These are phyloP conservation scores for Chlorospingus flavigularis DNA, from an alignment of 2,797 vertebrate genomes.

Conservation along the genomic window DNA sequence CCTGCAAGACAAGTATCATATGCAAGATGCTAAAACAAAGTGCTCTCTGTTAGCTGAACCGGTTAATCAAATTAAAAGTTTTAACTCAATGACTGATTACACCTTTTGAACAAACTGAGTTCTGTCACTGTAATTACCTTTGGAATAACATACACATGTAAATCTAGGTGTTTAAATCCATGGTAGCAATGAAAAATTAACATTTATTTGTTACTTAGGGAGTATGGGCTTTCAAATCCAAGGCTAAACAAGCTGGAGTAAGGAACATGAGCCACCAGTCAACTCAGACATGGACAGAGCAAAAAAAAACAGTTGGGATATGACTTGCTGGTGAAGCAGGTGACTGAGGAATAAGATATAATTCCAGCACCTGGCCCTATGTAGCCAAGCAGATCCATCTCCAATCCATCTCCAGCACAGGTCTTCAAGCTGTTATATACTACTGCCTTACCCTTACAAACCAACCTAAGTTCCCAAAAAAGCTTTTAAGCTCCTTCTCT, in stretches of 20 bases:
- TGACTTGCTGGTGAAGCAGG: not conserved
- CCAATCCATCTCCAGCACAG: not conserved
- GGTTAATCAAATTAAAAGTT: not conserved
- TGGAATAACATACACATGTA: not conserved
- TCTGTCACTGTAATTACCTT: not conserved
- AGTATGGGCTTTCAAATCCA: not conserved
- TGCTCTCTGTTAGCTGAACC: not conserved
- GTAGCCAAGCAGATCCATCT: not conserved
- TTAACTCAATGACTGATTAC: not conserved
- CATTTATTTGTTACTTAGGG: not conserved
- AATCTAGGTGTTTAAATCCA: not conserved
- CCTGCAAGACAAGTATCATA: not conserved
- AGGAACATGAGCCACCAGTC: not conserved
- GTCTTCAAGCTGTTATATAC: not conserved
- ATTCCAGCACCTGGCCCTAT: not conserved
- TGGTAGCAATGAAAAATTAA: not conserved
- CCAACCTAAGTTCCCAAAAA: not conserved
- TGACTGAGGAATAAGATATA: not conserved
- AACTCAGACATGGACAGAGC: not conserved
- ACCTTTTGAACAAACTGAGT: not conserved
- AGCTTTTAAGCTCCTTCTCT: not conserved
- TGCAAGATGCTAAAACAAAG: not conserved
- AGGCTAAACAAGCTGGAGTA: not conserved
- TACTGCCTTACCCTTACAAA: not conserved
- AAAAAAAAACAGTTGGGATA: not conserved